These are phyloP conservation scores for Himalopsyche kuldschensis DNA, from an alignment of 2,888 invertebrate species.

Conservation along the genomic window DNA sequence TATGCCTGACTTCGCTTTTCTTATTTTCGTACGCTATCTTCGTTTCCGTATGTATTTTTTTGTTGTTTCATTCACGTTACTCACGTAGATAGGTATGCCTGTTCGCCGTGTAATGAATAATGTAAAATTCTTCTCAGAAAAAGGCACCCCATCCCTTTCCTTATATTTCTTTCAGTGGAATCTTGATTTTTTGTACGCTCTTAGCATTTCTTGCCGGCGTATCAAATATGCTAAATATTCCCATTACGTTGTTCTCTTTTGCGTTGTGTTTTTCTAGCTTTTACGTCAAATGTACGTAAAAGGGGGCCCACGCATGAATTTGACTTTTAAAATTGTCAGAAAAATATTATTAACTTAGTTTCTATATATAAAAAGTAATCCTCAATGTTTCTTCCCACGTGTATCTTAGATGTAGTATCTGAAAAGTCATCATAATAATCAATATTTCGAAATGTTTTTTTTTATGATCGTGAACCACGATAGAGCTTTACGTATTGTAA, in stretches of 20 bases:
- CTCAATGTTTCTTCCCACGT: no score
- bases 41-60: neutral
- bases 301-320: neutral
- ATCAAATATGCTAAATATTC: neutral
- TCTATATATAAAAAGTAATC: no score
- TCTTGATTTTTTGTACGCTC: neutral
- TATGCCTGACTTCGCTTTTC: neutral
- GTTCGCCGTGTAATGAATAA: neutral
- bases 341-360: no score
- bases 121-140: neutral
- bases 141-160: neutral
- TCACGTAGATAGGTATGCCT: neutral
- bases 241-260: neutral
- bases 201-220: neutral
- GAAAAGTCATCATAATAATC: no score
- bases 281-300: neutral
- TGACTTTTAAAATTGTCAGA: no score
- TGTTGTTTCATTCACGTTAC: neutral
- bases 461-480: no score
- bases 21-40: neutral
- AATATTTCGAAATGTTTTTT: no score
- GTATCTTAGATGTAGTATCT: no score
- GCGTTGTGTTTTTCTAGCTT: neutral
- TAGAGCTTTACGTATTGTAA: no score
- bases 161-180: neutral